These are phyloP conservation scores for Acanthaster planci DNA, from an alignment of 35 echinoderm and acorn worm genomes.

Conservation along the genomic window DNA sequence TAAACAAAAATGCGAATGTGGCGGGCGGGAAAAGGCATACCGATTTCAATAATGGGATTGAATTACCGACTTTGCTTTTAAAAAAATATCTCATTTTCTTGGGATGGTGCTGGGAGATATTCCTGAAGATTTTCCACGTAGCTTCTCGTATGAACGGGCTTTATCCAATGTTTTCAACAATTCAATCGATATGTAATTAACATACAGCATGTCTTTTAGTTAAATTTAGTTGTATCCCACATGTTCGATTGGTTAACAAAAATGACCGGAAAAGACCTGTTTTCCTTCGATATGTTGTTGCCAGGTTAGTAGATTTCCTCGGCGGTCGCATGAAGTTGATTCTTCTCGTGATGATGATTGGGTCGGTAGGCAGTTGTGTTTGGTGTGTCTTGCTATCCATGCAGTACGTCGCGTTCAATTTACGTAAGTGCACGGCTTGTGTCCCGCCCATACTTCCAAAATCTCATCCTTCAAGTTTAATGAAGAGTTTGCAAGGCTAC, in stretches of 20 bases:
- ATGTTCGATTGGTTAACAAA: too few species aligned
- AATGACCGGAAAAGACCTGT: too few species aligned
- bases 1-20: background rate
- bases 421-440: conserved; percentile 34
- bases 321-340: conserved; percentile 69
- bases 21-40: background rate
- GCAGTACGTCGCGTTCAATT: conserved; percentile 39
- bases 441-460: background rate
- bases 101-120: too few species aligned
- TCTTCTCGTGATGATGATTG: conserved; percentile 40
- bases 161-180: too few species aligned
- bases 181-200: too few species aligned
- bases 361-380: conserved; percentile 21
- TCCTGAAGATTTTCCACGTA: too few species aligned
- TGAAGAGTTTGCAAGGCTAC: background rate
- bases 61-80: too few species aligned
- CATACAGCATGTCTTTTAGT: too few species aligned
- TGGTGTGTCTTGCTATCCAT: conserved; percentile 54
- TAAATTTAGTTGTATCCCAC: too few species aligned
- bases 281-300: background rate
- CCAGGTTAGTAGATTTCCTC: conserved; percentile 60
- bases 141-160: too few species aligned
- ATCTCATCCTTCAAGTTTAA: background rate
- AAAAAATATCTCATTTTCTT: too few species aligned
- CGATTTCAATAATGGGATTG: too few species aligned